Conservation (phyloP, 2,113 vertebrate genomes). For the Castor canadensis region DNA sequence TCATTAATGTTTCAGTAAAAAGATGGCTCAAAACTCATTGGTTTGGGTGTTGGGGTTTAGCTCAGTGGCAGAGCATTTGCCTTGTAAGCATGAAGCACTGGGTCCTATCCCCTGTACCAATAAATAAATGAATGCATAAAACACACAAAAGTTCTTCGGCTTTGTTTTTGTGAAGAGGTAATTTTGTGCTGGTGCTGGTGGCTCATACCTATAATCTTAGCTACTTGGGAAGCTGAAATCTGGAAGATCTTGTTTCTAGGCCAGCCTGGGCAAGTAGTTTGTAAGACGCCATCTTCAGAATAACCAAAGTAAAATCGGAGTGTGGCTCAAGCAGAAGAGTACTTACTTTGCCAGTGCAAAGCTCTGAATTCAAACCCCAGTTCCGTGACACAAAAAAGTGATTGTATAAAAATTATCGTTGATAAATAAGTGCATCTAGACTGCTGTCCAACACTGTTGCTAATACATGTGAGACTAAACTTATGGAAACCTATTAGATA, state of each 20-base stretch:
- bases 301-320: no score
- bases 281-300: no score
- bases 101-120: background rate
- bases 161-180: background rate
- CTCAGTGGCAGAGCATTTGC: background rate
- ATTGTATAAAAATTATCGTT: background rate
- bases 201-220: no score
- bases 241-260: no score
- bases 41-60: background rate
- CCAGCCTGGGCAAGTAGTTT: no score
- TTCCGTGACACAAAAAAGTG: no score
- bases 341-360: no score
- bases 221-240: no score
- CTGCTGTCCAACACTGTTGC: background rate
- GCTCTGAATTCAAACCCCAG: no score
- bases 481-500: conserved; percentile 1
- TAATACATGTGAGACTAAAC: background rate
- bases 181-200: no score
- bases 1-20: background rate
- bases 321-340: no score
- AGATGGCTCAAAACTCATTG: background rate
- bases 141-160: background rate
- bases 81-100: background rate
- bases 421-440: background rate
- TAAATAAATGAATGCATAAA: background rate